Conservation (phyloP, 2,888 invertebrate genomes). For the Synanthedon formicaeformis region DNA sequence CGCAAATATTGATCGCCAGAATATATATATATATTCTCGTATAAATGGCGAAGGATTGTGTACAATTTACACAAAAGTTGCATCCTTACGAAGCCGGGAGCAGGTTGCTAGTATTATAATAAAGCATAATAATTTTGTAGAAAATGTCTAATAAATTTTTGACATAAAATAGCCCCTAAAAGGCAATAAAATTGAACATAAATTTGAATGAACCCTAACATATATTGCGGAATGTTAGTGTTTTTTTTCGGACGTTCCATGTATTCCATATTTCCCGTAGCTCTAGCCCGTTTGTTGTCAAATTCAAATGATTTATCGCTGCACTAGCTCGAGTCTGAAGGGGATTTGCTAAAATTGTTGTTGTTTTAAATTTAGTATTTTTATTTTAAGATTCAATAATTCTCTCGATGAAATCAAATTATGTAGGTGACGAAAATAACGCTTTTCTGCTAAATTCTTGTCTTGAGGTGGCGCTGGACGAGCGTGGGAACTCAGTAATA, state of each 20-base stretch:
- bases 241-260: not conserved
- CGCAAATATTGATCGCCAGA: too few relatives aligned
- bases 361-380: not conserved
- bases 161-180: not conserved
- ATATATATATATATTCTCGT: too few relatives aligned
- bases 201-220: not conserved
- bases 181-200: not conserved
- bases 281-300: not conserved
- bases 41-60: too few relatives aligned
- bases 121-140: not conserved
- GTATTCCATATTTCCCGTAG: not conserved
- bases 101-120: too few relatives aligned
- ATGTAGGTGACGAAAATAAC: too few relatives aligned
- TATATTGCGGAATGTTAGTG: not conserved
- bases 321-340: not conserved
- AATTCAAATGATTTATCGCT: not conserved
- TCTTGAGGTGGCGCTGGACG: too few relatives aligned
- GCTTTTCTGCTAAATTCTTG: too few relatives aligned
- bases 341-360: not conserved
- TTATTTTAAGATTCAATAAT: not conserved
- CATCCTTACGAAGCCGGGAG: too few relatives aligned
- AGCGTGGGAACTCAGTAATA: too few relatives aligned
- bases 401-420: too few relatives aligned
- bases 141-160: too few relatives aligned
- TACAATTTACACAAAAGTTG: too few relatives aligned